Evolutionary conservation across 2,888 invertebrate species (phyloP).

Genomic region (Cabera pusaria): DNA sequence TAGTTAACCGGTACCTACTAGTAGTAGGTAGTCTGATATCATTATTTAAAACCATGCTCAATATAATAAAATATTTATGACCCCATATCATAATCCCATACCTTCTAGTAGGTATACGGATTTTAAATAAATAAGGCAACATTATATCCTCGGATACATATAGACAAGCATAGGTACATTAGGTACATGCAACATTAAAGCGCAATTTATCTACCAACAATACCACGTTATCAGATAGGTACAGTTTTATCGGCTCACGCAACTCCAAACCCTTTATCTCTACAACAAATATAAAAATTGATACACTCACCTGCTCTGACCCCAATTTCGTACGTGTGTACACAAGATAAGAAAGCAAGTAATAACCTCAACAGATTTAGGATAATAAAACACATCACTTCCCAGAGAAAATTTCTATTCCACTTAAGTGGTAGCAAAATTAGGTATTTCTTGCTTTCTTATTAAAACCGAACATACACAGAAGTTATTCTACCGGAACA

Average conservation of each 20-base stretch:
- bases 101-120: too few relatives aligned
- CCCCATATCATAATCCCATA: too few relatives aligned
- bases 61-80: too few relatives aligned
- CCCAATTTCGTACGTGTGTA: constrained; percentile 62
- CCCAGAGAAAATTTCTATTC: constrained; percentile 82
- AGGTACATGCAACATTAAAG: constrained; percentile 22
- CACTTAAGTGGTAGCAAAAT: constrained; percentile 42
- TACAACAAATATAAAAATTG: constrained; percentile 60
- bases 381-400: constrained; percentile 65
- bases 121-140: too few relatives aligned
- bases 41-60: too few relatives aligned
- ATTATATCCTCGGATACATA: too few relatives aligned
- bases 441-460: constrained; percentile 74
- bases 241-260: constrained; percentile 32
- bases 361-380: constrained; percentile 54
- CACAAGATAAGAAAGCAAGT: constrained; percentile 81
- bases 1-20: too few relatives aligned
- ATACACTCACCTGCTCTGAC: constrained; percentile 68
- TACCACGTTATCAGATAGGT: constrained; percentile 37
- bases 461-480: constrained; percentile 39
- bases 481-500: constrained; percentile 75
- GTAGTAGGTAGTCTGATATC: too few relatives aligned
- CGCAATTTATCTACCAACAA: constrained; percentile 40
- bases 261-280: constrained; percentile 44
- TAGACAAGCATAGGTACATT: too few relatives aligned